Base-by-base conservation (phyloP, 2,888 invertebrate species). In the Rapana venosa region DNA sequence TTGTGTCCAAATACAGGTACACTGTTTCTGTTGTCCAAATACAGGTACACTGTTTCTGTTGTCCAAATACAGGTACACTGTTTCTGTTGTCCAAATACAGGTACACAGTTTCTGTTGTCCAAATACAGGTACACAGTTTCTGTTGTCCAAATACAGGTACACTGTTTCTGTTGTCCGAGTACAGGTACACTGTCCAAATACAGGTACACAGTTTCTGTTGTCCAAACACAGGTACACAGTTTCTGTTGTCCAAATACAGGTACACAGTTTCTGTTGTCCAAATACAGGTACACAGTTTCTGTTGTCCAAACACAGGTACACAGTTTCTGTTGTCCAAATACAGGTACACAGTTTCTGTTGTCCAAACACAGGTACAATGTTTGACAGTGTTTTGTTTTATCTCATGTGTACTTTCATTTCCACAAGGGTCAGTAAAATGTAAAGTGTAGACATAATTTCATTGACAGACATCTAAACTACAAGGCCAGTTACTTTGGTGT, bases 181-280 rank as follows among this genome's bases (percentile, higher is more conserved):
- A n/a, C n/a, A n/a, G n/a, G n/a, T n/a, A n/a, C n/a, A n/a, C n/a
- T 99, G 2, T 97, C 98, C 93, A 97, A 97, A 93, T 99, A 99
- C 96, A 95, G 95, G 95, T 95, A 26, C 15, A 70, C n/a, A n/a
- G n/a, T n/a, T n/a, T n/a, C 96, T 99, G 17, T 97, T 99, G 2
- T 97, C 98, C 93, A 97, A 97, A 93, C 99, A 99, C 96, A 95
- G 95, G 95, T 95, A 26, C 15, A 70, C n/a, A n/a, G n/a, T n/a
- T n/a, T n/a, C 96, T 99, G 17, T 97, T 99, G 2, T 97, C 98
- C 93, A 97, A 97, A 93, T 99, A 99, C 96, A 95, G 95, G 95
- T 95, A 26, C 15, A 70, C n/a, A n/a, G n/a, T n/a, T n/a, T n/a
- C 96, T 99, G 17, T 97, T 99, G 2, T 97, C 98, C 93, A 97